Percentiles rank a stretch among this genome's conserved stretches.
Evolutionary conservation across 2,113 vertebrate genomes (phyloP).

Genomic region (Chionodraco myersi): DNA sequence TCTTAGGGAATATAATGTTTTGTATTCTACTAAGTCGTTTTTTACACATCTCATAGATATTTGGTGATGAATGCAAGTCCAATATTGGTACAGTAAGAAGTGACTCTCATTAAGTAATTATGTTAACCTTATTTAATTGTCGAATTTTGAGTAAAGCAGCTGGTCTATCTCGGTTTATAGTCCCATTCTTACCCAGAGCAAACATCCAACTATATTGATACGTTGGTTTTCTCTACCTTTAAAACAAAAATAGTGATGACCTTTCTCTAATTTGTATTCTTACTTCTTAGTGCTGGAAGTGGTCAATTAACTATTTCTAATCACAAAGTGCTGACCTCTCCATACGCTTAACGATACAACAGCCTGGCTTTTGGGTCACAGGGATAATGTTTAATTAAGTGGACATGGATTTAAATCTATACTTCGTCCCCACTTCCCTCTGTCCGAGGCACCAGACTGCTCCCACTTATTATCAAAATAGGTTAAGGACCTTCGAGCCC

Average conservation of each 20-base stretch:
- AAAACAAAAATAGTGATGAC: not conserved
- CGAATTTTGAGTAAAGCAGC: not conserved
- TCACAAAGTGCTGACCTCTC: not conserved
- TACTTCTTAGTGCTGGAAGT: conserved; percentile 1
- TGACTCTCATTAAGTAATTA: not conserved
- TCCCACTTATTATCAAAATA: conserved; percentile 40
- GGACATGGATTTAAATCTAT: not conserved
- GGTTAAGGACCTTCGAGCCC: conserved; percentile 20
- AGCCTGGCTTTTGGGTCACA: conserved; percentile 11
- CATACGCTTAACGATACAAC: conserved; percentile 4
- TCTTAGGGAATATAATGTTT: not conserved
- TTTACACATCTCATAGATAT: not conserved
- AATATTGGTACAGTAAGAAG: not conserved
- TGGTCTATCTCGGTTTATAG: not conserved
- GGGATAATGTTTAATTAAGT: conserved; percentile 19
- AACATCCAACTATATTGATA: not conserved
- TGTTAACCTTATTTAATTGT: not conserved
- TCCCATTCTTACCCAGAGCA: not conserved
- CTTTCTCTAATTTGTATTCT: not conserved
- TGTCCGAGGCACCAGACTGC: not conserved
- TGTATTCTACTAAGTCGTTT: not conserved
- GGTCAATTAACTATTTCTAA: conserved; percentile 2
- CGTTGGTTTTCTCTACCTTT: not conserved
- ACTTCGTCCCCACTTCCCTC: conserved; percentile 20
- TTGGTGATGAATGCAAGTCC: not conserved